These are phyloP conservation scores for Eucidaris tribuloides DNA, from an alignment of 35 echinoderm and acorn worm genomes.

Conservation along the genomic window DNA sequence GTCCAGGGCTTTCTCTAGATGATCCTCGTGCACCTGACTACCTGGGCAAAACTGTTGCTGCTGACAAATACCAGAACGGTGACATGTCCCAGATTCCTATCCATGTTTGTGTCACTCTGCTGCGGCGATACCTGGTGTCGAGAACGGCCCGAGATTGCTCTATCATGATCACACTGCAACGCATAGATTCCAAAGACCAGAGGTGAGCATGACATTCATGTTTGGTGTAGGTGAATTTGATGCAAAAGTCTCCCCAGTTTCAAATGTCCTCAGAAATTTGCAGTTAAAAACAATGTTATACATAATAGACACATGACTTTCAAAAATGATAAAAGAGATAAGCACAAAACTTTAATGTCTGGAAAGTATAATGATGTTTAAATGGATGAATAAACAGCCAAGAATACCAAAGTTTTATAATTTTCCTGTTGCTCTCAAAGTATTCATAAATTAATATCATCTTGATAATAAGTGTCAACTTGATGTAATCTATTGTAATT, in stretches of 20 bases:
- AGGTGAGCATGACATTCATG: background rate
- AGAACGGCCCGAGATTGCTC: constrained; percentile 6
- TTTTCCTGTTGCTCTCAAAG: no score
- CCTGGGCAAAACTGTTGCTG: background rate
- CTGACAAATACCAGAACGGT: background rate
- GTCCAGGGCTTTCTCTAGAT: no score
- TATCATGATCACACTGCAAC: background rate
- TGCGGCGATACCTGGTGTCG: background rate
- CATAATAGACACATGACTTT: no score
- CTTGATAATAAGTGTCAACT: no score
- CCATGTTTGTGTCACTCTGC: background rate
- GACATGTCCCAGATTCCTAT: background rate
- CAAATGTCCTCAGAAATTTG: no score
- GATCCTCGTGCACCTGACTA: background rate
- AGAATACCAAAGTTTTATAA: no score
- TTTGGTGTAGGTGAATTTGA: background rate
- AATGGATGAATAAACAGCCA: no score
- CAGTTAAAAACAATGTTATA: no score
- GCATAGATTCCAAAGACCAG: background rate
- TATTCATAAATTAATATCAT: no score
- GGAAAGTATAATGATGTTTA: no score
- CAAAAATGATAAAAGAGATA: no score
- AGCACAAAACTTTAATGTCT: background rate
- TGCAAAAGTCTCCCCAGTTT: background rate
- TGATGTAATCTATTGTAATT: no score